A percentile compares a stretch with the other conserved stretches of the same genome.
phyloP scores from a whole-genome alignment of 2,888 invertebrate species.

The Agrotis clavis region DNA sequence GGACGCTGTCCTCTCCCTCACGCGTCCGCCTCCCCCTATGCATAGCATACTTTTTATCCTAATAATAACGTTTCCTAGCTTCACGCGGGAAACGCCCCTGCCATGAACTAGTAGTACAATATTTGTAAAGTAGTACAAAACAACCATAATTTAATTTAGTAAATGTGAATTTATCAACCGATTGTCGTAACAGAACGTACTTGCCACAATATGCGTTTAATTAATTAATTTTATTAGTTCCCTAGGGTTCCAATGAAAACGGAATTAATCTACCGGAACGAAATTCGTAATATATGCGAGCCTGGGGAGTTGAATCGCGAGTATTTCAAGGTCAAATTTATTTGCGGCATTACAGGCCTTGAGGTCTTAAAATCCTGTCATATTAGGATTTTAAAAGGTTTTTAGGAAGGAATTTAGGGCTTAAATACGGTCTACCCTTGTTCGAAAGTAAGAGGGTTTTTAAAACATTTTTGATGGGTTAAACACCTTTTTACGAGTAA shows the following conservation, averaged over 20 bases:
- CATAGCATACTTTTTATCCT: too few species aligned
- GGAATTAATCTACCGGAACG: slow-evolving; percentile 57
- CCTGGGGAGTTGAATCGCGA: slow-evolving; percentile 31
- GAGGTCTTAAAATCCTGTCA: neutral
- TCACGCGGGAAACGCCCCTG: too few species aligned
- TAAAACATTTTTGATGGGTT: slow-evolving; percentile 21
- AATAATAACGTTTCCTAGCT: too few species aligned
- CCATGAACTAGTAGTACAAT: too few species aligned
- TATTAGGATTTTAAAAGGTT: slow-evolving; percentile 27
- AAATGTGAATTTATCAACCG: neutral
- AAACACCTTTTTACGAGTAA: slow-evolving; percentile 27
- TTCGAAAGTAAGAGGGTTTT: slow-evolving; percentile 17
- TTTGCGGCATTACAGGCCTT: slow-evolving; percentile 21
- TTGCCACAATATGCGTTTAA: slow-evolving; percentile 23
- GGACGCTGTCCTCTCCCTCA: too few species aligned
- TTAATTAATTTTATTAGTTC: slow-evolving; percentile 46
- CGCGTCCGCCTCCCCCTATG: too few species aligned
- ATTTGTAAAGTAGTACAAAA: too few species aligned
- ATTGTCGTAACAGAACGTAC: neutral
- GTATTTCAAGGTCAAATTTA: slow-evolving; percentile 49
- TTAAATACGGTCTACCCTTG: slow-evolving; percentile 16
- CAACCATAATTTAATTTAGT: too few species aligned
- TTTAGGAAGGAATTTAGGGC: slow-evolving; percentile 31
- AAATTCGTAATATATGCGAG: slow-evolving; percentile 46
- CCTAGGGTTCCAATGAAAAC: slow-evolving; percentile 24